Percentiles rank a stretch among this genome's conserved stretches.
These are phyloP conservation scores for Euzophera pinguis DNA, from an alignment of 2,888 invertebrate genomes.

Conservation along the genomic window DNA sequence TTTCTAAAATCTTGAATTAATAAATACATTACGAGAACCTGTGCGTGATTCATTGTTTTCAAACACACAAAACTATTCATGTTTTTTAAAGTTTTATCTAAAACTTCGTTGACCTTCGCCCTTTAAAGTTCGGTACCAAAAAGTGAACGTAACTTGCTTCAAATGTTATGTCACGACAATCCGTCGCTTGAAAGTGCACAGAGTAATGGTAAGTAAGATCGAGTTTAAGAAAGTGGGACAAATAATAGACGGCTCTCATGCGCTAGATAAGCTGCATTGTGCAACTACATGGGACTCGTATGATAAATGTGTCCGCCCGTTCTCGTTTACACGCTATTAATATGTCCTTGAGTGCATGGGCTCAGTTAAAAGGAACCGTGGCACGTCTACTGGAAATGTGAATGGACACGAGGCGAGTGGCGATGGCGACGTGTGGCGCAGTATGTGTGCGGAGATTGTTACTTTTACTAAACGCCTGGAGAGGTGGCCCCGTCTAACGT, in stretches of 20 bases:
- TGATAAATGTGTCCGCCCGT: constrained; percentile 61
- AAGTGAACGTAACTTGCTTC: constrained; percentile 38
- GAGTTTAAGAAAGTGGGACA: constrained; percentile 58
- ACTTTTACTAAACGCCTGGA: constrained; percentile 46
- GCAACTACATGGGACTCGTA: constrained; percentile 60
- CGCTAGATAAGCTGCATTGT: constrained; percentile 71
- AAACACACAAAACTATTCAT: background rate
- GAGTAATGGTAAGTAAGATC: constrained; percentile 43
- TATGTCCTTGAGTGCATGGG: constrained; percentile 65
- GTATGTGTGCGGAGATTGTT: constrained; percentile 35
- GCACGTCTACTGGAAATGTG: constrained; percentile 31
- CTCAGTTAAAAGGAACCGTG: constrained; percentile 34
- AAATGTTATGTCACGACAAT: constrained; percentile 47
- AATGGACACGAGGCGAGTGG: constrained; percentile 29
- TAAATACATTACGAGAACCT: constrained; percentile 1
- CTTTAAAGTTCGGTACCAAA: constrained; percentile 13
- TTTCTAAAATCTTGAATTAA: background rate
- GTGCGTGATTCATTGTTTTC: background rate
- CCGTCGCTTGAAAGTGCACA: constrained; percentile 48
- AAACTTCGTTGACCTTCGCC: background rate
- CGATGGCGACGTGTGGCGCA: constrained; percentile 29
- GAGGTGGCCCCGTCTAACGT: constrained; percentile 34
- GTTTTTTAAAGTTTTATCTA: background rate
- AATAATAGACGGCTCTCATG: constrained; percentile 61
- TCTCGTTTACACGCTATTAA: constrained; percentile 58